Evolutionary conservation across 2,888 invertebrate species (phyloP), one percentile per base, ranked within the genome.

Genomic region (Pherbina coryleti): DNA sequence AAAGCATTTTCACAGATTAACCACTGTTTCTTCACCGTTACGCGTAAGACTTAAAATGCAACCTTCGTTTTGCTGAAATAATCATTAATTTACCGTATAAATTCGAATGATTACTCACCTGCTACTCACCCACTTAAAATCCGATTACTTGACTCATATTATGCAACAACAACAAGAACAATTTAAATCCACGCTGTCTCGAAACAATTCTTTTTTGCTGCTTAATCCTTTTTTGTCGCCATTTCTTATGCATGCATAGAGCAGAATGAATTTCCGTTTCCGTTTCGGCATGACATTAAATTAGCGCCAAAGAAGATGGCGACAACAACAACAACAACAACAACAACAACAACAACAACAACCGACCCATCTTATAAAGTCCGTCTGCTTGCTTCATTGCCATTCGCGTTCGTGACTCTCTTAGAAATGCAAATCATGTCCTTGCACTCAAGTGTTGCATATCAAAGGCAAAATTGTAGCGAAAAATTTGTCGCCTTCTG

Each of bases 391-490:
- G 44, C 67, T 14, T 37, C 34, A 67, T 19, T 67, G 44, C 22
- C 22, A 7, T 44, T 25, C 57, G 19, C 25, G 14, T 67, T 53
- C 53, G 49, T 34, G 34, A 34, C 22, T 31, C n/a, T 19, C 28
- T 28, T 14, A 44, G 55, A 72, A 72, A 73, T 73, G 73, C 73
- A 77, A 77, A 77, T 73, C 67, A 77, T 55, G 77, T 72, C 31
- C 64, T 53, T 49, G 73, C 60, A 49, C 67, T 11, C 77, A 77
- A 77, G 73, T 77, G 77, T 51, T 77, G 77, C 77, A 77, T 73
- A 69, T 72, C 72, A 77, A 77, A 77, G 73, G 44, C 44, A 3
- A 44, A 37, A 37, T 37, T 37, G 8, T 37, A 37, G 37, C 37
- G 8, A 19, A 25, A 49, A 62, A 37, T 25, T 64, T 51, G 74